Base-by-base conservation (phyloP, 2,113 vertebrate species). In the Apeltes quadracus region DNA sequence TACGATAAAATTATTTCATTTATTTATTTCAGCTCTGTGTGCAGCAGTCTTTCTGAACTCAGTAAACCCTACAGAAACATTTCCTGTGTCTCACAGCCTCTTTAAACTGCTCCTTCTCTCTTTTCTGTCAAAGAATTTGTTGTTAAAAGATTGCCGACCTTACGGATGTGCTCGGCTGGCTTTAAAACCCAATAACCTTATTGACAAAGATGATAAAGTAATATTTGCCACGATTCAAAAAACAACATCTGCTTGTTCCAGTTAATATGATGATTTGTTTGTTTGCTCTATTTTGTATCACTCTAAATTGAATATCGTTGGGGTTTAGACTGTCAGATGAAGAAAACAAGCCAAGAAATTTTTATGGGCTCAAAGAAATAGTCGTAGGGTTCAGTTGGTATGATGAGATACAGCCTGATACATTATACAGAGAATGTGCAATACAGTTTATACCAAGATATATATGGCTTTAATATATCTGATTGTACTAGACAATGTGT, bases 21-120 rank as follows among this genome's bases (percentile, higher is more conserved):
- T 93, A 94, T 94, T 94, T 94, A 94, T 94, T 94, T 93, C 91
- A 93, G 90, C 88, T 93, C 88, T 91, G 89, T 93, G 91, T 93
- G 91, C 80, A 90, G 91, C 91, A 91, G 90, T 91, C 90, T 92
- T 92, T 93, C 86, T 90, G 61, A 91, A 92, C 90, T 92, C 91
- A 94, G 93, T 94, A 93, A 94, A 93, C 88, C 86, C 84, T 91
- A 89, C 81, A 87, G 90, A 93, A 93, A 90, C 72, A 89, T 87
- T 83, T 79, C 72, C 59, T 75, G 84, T 88, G 88, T 85, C 86
- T 78, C 69, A 16, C 48, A 32, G 81, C 53, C 27, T 90, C 69
- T 82, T 84, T 85, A 4, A 64, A 76, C 36, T 74, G 27, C 62
- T 38, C 73, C 73, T 41, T 74, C 34, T 51, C 10, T 14, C 8